Evolutionary conservation across 2,888 invertebrate species (phyloP).

Genomic region (Rhogogaster chlorosoma): DNA sequence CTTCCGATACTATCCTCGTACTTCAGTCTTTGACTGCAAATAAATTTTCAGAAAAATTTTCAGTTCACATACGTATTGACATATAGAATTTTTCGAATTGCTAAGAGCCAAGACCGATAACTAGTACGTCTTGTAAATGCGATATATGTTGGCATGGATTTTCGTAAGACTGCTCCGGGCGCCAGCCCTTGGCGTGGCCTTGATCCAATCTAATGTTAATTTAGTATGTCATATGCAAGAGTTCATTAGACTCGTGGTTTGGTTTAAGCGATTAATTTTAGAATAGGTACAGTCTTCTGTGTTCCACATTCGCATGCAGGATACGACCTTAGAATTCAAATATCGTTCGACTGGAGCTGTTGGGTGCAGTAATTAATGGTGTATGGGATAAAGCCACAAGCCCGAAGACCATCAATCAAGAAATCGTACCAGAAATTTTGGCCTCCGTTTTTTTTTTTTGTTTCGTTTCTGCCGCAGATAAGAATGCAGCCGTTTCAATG

Average conservation of each 20-base stretch:
- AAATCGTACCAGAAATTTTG: not conserved
- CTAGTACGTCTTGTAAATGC: not conserved
- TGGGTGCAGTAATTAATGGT: conserved; percentile 1
- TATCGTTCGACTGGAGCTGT: not conserved
- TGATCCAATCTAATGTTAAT: conserved; percentile 29
- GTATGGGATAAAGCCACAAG: not conserved
- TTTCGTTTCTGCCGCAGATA: not conserved
- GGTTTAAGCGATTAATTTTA: conserved; percentile 11
- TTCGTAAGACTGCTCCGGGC: not conserved
- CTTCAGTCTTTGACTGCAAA: not conserved
- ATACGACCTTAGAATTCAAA: conserved; percentile 7
- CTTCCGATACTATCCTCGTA: not conserved
- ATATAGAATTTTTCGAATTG: not conserved
- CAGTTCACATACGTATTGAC: not conserved
- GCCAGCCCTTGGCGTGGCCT: conserved; percentile 20
- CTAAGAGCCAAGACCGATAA: not conserved
- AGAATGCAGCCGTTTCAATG: not conserved
- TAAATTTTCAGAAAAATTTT: not conserved
- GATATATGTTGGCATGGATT: not conserved
- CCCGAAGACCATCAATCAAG: not conserved
- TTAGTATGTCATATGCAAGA: not conserved
- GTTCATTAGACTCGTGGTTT: conserved; percentile 27
- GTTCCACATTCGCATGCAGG: not conserved
- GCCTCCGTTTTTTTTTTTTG: not conserved
- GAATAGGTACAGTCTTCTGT: not conserved